Percentiles rank a stretch among this genome's conserved stretches.
Evolutionary conservation across 2,797 vertebrate species (phyloP).

Genomic region (Xenentodon cancila): DNA sequence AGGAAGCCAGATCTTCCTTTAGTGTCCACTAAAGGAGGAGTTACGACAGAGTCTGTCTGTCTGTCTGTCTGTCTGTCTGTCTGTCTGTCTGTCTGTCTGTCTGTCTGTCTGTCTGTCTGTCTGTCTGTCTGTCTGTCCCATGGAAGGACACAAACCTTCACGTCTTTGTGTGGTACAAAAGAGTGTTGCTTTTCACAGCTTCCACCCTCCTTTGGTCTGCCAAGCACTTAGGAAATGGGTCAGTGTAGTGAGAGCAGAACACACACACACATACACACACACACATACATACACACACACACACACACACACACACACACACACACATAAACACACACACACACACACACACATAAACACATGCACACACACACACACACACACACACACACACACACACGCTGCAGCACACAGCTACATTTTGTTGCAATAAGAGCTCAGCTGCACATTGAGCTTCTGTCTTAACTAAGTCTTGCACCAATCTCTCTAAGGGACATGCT

Average conservation of each 20-base stretch:
- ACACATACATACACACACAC: background rate
- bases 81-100: too few relatives aligned
- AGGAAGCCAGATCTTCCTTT: conserved; percentile 19
- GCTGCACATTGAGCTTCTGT: conserved; percentile 12
- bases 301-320: background rate
- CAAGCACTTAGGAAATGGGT: conserved; percentile 37
- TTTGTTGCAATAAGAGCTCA: conserved; percentile 27
- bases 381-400: too few relatives aligned
- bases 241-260: conserved; percentile 23
- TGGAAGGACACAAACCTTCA: conserved; percentile 28
- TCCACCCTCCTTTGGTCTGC: conserved; percentile 13
- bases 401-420: background rate
- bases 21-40: conserved; percentile 1
- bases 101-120: conserved; percentile 9
- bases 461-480: conserved; percentile 11
- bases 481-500: background rate
- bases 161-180: conserved; percentile 2
- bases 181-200: conserved; percentile 20
- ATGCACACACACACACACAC: background rate
- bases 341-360: background rate
- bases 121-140: conserved; percentile 10
- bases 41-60: conserved; percentile 34
- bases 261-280: too few relatives aligned
- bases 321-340: background rate
- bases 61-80: too few relatives aligned